A percentile compares a stretch with the other conserved stretches of the same genome.
These are phyloP conservation scores for Candidula unifasciata DNA, from an alignment of 2,888 invertebrate genomes.

Conservation along the genomic window DNA sequence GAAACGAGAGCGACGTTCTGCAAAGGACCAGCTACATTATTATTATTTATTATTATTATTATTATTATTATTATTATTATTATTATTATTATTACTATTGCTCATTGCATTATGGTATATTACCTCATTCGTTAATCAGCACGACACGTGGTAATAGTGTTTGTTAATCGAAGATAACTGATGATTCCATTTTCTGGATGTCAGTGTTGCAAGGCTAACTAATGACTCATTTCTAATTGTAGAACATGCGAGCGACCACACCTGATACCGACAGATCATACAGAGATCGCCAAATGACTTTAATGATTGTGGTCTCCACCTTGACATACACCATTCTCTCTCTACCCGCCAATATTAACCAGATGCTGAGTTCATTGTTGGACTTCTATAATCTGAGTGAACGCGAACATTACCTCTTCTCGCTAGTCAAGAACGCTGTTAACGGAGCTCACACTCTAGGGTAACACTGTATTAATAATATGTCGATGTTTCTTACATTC, in stretches of 20 bases:
- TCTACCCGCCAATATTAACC: conserved; percentile 43
- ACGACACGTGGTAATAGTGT: too few relatives aligned
- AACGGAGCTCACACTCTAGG: conserved; percentile 25
- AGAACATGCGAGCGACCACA: conserved; percentile 14
- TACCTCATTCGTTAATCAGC: too few relatives aligned
- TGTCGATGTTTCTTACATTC: neutral
- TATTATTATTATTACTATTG: too few relatives aligned
- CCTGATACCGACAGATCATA: conserved; percentile 3
- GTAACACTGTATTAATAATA: neutral
- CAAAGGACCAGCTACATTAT: too few relatives aligned
- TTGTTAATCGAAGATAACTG: too few relatives aligned
- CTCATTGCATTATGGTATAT: too few relatives aligned
- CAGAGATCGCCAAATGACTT: conserved; percentile 50
- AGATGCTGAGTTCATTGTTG: conserved; percentile 25
- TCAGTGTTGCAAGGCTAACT: too few relatives aligned
- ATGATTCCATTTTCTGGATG: too few relatives aligned
- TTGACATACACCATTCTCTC: conserved; percentile 41
- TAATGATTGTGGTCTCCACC: conserved; percentile 50
- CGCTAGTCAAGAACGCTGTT: neutral
- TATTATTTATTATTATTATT: too few relatives aligned
- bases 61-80: too few relatives aligned
- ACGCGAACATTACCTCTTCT: conserved; percentile 25
- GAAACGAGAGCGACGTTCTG: too few relatives aligned
- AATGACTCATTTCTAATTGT: neutral
- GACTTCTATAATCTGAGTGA: neutral